phyloP scores from a whole-genome alignment of 1,140 invertebrate species.

The Galleria mellonella region DNA sequence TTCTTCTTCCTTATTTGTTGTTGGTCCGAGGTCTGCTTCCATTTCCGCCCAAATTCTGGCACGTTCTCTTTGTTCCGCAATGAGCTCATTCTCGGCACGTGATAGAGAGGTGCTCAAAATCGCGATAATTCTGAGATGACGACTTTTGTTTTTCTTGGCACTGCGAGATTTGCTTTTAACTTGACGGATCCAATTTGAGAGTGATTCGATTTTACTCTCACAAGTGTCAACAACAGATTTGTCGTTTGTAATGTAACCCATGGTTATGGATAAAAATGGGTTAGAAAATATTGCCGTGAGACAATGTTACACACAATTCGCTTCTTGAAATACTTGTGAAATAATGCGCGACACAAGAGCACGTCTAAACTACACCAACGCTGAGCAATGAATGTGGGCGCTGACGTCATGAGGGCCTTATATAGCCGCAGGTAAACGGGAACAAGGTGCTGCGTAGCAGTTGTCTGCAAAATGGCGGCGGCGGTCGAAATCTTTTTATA shows the following conservation, averaged over 20 bases:
- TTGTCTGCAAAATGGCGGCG: constrained; percentile 56
- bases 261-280: constrained; percentile 28
- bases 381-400: constrained; percentile 32
- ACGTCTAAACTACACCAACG: constrained; percentile 41
- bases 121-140: constrained; percentile 63
- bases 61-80: constrained; percentile 69
- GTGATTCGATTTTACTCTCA: constrained; percentile 68
- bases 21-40: constrained; percentile 64
- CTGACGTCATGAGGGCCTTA: constrained; percentile 47
- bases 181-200: constrained; percentile 66
- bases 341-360: constrained; percentile 37
- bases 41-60: constrained; percentile 67
- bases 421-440: constrained; percentile 39
- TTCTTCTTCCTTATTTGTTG: constrained; percentile 61
- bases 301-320: constrained; percentile 63
- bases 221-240: constrained; percentile 64
- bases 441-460: constrained; percentile 50
- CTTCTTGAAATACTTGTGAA: constrained; percentile 28
- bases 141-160: constrained; percentile 65
- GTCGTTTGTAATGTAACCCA: constrained; percentile 63
- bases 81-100: constrained; percentile 54
- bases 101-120: constrained; percentile 60
- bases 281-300: constrained; percentile 42
- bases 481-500: constrained; percentile 9
- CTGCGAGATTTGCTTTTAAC: constrained; percentile 65